Evolutionary conservation across 1,140 invertebrate species (phyloP), one percentile per base, ranked within the genome.

Genomic region (Pseudomyrmex flavicornis): DNA sequence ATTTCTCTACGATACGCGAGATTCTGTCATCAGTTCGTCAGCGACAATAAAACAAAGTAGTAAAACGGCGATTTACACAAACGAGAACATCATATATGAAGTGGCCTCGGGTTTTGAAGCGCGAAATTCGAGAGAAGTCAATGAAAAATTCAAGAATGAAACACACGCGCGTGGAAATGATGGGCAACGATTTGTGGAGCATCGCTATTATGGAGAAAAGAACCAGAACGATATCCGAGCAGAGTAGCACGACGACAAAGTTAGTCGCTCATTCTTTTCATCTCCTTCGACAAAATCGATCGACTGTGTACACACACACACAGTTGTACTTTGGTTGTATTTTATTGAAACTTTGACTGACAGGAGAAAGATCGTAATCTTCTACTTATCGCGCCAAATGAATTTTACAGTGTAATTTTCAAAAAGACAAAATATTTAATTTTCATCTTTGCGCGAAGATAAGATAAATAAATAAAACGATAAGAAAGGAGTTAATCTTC

Each of bases 121-220:
- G 74, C n/a, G 17, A 46, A 46, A 17, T 66, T 12, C 22, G 48
- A 46, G 12, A 4, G 5, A 2, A 35, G 5, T 35, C 8, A 22
- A 46, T 3, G 26, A 22, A 77, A 66, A 20, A 80, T 48, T 17
- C n/a, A 5, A 70, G 10, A 2, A 79, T 79, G 76, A 44, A 15
- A 2, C 50, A 70, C 5, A 72, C 66, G 2, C 46, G 69, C 0
- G 80, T 84, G 22, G 90, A 91, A 0, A 22, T 91, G 15, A 90
- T 84, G 86, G 85, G 91, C 66, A 91, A 91, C 20, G 90, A 91
- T 65, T 54, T 90, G 7, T 91, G 91, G 91, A 90, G 90, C 62
- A 72, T 72, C 22, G 77, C 54, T 35, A 65, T 89, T 62, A 73
- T 0, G 63, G 69, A n/a, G 58, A 15, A 75, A 22, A 52, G 1